A percentile compares a stretch with the other conserved stretches of the same genome.
phyloP scores from a whole-genome alignment of 2,888 invertebrate genomes.

The Eupsilia transversa region DNA sequence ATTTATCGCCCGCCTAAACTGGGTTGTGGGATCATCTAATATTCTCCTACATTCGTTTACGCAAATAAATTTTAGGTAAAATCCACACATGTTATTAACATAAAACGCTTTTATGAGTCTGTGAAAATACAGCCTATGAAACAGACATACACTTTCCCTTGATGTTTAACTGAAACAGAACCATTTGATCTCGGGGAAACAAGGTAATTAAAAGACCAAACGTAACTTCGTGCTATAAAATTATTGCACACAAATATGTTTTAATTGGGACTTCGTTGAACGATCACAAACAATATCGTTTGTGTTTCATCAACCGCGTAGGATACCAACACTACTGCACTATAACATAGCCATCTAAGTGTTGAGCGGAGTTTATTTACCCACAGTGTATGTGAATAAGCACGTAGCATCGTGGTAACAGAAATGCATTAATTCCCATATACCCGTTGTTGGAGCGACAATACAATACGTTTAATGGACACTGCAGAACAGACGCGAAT shows the following conservation, averaged over 20 bases:
- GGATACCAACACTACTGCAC: conserved; percentile 12
- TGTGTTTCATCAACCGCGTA: conserved; percentile 35
- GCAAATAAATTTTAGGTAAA: conserved; percentile 14
- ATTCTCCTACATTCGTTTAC: conserved; percentile 26
- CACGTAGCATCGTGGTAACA: conserved; percentile 38
- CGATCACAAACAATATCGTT: conserved; percentile 44
- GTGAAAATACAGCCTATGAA: conserved; percentile 12
- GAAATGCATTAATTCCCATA: conserved; percentile 48
- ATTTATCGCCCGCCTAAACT: conserved; percentile 56
- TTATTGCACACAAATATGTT: conserved; percentile 20
- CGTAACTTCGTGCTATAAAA: not conserved
- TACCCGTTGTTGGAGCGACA: conserved; percentile 12
- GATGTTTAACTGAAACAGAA: conserved; percentile 21
- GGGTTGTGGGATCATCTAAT: not conserved
- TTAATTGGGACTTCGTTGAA: conserved; percentile 31
- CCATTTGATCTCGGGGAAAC: conserved; percentile 24
- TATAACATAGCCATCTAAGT: conserved; percentile 60
- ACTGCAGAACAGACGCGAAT: conserved; percentile 23
- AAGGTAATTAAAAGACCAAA: conserved; percentile 10
- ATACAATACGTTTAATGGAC: conserved; percentile 31
- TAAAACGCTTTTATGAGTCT: conserved; percentile 15
- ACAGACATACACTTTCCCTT: not conserved
- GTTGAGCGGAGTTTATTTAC: conserved; percentile 66
- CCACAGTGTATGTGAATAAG: conserved; percentile 49
- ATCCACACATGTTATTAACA: conserved; percentile 12